Evolutionary conservation across 2,797 vertebrate species (phyloP), one percentile per base, ranked within the genome.

Genomic region (Cyclopterus lumpus): DNA sequence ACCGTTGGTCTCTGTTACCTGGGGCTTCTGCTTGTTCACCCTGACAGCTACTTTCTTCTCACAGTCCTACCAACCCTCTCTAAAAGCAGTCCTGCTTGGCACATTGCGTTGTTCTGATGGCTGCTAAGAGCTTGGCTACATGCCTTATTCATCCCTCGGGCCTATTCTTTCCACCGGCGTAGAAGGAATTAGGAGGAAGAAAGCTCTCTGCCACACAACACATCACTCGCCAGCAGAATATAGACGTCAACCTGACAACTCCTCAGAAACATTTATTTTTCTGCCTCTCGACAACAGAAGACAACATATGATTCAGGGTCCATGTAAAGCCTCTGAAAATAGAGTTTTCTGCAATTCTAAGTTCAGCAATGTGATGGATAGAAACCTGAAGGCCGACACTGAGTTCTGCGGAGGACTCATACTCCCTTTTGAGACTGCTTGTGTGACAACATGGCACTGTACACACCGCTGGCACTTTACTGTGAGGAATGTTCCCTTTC

Each of bases 141-240:
- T 93, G 89, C 73, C 83, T 93, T 91, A 93, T 93, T 95, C 86
- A 94, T 93, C 85, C 81, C 72, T 73, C 78, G 74, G 80, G 86
- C 73, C 71, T 73, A 62, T 86, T 88, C 84, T 89, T 80, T 67
- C 69, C 65, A 74, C 84, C 48, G 75, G 74, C 34, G 34, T 58
- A 81, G 62, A 85, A 68, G 63, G 71, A 86, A 75, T 78, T 53
- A 73, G 65, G 55, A 59, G 65, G 46, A 73, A 58, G 68, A 64
- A 79, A 78, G 71, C 73, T 83, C 81, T 67, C 48, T 38, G 18
- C 34, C 67, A 75, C 69, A 78, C 20, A 62, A 66, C 54, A 49
- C 65, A 63, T 24, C 36, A 63, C 64, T 80, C 61, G 32, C 55
- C 65, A 75, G 61, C 55, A 62, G 65, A 80, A 73, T 49, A 38